Base-by-base conservation (phyloP, 2,113 vertebrate species). In the Atherinomorus stipes region DNA sequence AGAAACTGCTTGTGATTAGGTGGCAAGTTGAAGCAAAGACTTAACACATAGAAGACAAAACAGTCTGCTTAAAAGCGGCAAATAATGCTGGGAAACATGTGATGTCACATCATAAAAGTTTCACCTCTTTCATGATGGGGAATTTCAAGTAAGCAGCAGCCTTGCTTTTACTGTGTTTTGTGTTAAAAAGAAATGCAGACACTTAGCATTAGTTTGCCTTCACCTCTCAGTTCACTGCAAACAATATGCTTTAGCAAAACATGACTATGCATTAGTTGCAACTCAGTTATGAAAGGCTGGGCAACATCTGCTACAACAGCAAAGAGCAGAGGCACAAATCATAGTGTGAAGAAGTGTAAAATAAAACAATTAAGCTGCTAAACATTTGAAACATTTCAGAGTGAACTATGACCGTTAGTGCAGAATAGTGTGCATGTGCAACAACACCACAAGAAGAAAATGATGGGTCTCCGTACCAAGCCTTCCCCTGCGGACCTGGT, bases 401-500 rank as follows among this genome's bases (percentile, higher is more conserved):
- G n/a, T 58, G 59, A 80, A 82, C 71, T 74, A 65, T 79, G 78
- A n/a, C 45, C 75, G n/a, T 13, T 50, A 64, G 68, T 69, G 54
- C 16, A 40, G 44, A 22, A 70, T 49, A 15, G 44, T 44, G 65
- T 54, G 45, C 40, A 11, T 11, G 23, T 31, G 37, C 15, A 49
- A 37, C 18, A 76, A 50, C 34, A 0, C 18, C 15, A 26, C 4
- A 22, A 2, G 56, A 45, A 47, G 15, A 51, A 54, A 9, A 45
- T 0, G 10, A 40, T 1, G 42, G 18, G 11, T 10, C 22, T 65
- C 23, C 96, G 96, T 91, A 99, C 98, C 96, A 38, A 96, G 88
- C 73, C 93, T 92, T 85, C 94, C 95, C 28, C 94, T 93, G 77
- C 97, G 93, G 23, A 97, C 94, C 89, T 94, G 91, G 40, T 96